Evolutionary conservation across 1,140 invertebrate species (phyloP), one percentile per base, ranked within the genome.

Genomic region (Drosophila melanica): DNA sequence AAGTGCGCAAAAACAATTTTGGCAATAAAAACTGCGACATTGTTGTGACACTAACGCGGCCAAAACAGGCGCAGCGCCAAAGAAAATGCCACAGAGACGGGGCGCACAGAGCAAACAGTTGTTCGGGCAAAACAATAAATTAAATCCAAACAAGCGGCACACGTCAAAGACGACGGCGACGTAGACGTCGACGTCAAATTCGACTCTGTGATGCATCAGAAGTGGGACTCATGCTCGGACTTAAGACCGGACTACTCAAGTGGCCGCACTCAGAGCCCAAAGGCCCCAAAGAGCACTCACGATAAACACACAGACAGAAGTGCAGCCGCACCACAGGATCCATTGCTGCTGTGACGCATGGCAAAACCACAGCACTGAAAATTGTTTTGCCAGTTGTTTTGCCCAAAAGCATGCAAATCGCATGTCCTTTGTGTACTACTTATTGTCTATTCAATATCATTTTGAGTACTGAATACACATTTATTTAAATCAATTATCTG

Each of bases 1-100:
- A 87, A 79, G 79, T 82, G 79, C 54, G 77, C 79, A 75, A 69
- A 67, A 66, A 66, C 65, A 76, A 71, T 59, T 76, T 77, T 78
- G 81, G 82, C 79, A 82, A 89, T 89, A 89, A 87, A 87, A 87
- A 77, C 84, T 73, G 72, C 63, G 66, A 81, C 81, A 86, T 77
- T 86, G 81, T 87, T 87, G 84, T 74, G 82, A 81, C 82, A 89
- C 79, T 87, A 68, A 71, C 74, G 59, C 64, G 23, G 65, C 58
- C 39, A 59, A 65, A 65, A 51, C 44, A 74, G 57, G 51, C 48
- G 35, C 16, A 16, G 35, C 11, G 62, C 51, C 59, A 71, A 64
- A 64, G 42, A 39, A 16, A 8, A 55, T 2, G 18, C 9, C 9
- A 16, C 16, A 20, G 33, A n/a, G n/a, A 23, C 47, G 30, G 27